These are phyloP conservation scores for Sylvilagus bachmani DNA, from an alignment of 2,113 vertebrate species.

Conservation along the genomic window DNA sequence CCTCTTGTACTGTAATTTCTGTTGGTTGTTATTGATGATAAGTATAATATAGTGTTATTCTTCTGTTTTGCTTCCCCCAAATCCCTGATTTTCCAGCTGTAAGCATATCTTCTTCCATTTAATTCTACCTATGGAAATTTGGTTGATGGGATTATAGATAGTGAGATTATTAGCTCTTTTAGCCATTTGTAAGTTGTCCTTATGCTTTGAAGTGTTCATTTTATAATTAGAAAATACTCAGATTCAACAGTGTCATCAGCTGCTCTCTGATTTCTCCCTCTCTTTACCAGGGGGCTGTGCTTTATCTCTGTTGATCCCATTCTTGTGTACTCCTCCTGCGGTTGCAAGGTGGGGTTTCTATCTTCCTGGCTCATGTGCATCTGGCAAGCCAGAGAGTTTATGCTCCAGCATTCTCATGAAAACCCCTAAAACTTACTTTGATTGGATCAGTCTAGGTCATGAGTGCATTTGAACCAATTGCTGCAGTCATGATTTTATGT, in stretches of 20 bases:
- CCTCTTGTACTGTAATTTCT: neutral
- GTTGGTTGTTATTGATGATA: neutral
- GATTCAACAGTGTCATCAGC: neutral
- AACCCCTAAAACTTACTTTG: slow-evolving; percentile 17
- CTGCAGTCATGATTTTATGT: neutral
- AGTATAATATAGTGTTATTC: neutral
- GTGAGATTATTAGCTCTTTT: neutral
- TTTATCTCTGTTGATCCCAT: neutral
- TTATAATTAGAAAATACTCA: slow-evolving; percentile 17
- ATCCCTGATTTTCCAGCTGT: neutral
- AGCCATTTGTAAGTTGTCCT: neutral
- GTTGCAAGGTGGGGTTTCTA: neutral
- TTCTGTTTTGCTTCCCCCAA: neutral
- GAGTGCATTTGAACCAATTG: slow-evolving; percentile 13
- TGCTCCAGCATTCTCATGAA: neutral
- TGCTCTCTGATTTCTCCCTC: neutral
- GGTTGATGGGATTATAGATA: neutral
- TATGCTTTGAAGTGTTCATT: neutral
- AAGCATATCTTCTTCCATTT: neutral
- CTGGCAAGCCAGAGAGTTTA: neutral
- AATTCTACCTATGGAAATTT: neutral
- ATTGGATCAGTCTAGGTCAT: neutral
- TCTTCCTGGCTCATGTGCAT: neutral
- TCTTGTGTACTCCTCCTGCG: neutral
- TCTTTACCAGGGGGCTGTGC: neutral